These are phyloP conservation scores for Microhierax caerulescens DNA, from an alignment of 2,797 vertebrate genomes.

Conservation along the genomic window DNA sequence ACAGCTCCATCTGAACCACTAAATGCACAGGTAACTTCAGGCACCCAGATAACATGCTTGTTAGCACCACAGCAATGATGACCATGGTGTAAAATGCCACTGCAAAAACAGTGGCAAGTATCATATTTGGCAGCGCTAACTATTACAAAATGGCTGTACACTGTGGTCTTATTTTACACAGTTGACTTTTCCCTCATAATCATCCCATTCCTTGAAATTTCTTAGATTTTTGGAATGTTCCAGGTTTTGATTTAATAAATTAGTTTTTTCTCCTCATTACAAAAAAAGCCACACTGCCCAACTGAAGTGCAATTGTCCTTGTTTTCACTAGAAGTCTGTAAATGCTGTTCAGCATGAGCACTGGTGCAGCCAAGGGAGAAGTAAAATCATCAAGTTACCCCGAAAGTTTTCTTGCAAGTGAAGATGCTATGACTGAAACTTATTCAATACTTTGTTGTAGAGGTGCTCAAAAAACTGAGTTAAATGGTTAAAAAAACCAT, in stretches of 20 bases:
- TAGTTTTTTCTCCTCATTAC: background rate
- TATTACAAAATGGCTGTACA: background rate
- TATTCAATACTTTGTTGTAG: background rate
- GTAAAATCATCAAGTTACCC: background rate
- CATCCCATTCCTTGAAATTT: background rate
- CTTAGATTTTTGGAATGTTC: background rate
- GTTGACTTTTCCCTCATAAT: background rate
- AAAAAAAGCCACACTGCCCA: accelerated
- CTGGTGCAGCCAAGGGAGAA: background rate
- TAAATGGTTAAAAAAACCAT: accelerated
- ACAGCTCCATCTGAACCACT: background rate
- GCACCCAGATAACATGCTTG: background rate
- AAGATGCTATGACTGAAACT: background rate
- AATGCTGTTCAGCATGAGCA: accelerated
- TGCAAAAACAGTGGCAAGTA: background rate
- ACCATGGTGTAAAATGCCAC: background rate
- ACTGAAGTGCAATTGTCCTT: background rate
- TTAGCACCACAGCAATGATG: background rate
- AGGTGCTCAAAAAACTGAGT: background rate
- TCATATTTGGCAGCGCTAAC: background rate
- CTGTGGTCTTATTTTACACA: background rate
- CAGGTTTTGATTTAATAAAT: background rate
- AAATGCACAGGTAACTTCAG: background rate
- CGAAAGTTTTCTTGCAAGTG: background rate
- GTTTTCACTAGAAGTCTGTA: background rate